These are phyloP conservation scores for Rhinoptilus africanus DNA, from an alignment of 2,113 vertebrate genomes.

Conservation along the genomic window DNA sequence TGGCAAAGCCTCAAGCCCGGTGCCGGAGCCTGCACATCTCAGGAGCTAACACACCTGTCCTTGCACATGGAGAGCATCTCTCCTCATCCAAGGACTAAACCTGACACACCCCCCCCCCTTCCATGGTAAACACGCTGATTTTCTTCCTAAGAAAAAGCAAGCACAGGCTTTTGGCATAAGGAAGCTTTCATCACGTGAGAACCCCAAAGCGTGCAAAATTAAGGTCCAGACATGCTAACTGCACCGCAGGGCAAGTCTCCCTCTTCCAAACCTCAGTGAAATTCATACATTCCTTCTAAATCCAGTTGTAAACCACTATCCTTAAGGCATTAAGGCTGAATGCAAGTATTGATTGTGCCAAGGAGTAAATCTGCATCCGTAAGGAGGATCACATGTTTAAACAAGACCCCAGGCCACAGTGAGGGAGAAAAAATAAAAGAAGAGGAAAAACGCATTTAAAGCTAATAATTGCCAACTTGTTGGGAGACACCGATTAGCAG, in stretches of 20 bases:
- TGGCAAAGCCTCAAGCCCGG: neutral
- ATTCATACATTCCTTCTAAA: neutral
- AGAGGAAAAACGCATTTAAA: neutral
- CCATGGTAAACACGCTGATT: rapidly evolving
- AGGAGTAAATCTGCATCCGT: neutral
- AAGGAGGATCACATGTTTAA: neutral
- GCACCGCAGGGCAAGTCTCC: neutral
- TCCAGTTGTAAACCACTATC: neutral
- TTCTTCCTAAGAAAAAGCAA: neutral
- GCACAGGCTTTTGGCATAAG: neutral
- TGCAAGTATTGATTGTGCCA: neutral
- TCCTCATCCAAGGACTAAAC: neutral
- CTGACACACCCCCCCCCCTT: neutral
- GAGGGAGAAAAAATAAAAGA: rapidly evolving
- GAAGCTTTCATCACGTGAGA: neutral
- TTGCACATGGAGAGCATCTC: neutral
- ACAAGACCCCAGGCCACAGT: neutral
- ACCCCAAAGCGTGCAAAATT: neutral
- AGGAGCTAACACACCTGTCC: rapidly evolving
- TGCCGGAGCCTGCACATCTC: neutral
- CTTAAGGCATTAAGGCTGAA: neutral
- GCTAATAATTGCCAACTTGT: neutral
- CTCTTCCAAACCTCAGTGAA: neutral
- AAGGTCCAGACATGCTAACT: neutral
- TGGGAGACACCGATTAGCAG: neutral